Evolutionary conservation across 2,113 vertebrate genomes (phyloP), one percentile per base, ranked within the genome.

Genomic region (Motacilla tschutschensis): DNA sequence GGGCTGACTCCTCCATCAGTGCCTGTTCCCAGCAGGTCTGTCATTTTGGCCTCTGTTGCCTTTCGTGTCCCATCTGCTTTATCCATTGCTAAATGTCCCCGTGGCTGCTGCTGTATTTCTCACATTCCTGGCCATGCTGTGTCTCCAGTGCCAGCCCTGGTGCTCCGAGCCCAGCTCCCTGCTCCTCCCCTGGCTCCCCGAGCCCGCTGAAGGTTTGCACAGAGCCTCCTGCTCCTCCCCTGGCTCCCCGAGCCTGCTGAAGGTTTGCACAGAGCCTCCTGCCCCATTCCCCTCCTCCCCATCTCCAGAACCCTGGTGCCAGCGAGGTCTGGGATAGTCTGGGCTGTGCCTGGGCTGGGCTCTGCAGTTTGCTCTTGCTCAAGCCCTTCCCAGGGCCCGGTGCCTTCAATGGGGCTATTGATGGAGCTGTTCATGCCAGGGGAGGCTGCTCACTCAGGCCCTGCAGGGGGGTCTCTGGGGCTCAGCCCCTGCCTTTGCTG

Each of bases 381-480:
- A 47, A 18, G 7, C 71, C 54, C 14, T 73, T 1, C 83, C 83
- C 12, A 28, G 60, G 69, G 47, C 46, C 46, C 11, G 47, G 24
- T 73, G 91, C 51, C 83, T 82, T 91, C 84, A 78, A 17, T 80
- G 75, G 51, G 63, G 50, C 72, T 58, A 46, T 91, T 91, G 46
- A 54, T 69, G 55, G 51, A 36, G 55, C 81, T 85, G 57, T 59
- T 87, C 36, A 5, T 67, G 50, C 33, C 33, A 83, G 72, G 11
- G 33, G 46, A 65, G 54, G 50, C 75, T 88, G 55, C 77, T 58
- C 2, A 5, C 78, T 43, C 0, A 1, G 70, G 71, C 76, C 46
- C 28, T 79, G 79, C 81, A 72, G 89, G 40, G 41, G 64, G 87
- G 58, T 87, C 84, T 82, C 84, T 83, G 76, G 88, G 88, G 84